phyloP scores from a whole-genome alignment of 2,797 vertebrate genomes.

The Acridotheres tristis region DNA sequence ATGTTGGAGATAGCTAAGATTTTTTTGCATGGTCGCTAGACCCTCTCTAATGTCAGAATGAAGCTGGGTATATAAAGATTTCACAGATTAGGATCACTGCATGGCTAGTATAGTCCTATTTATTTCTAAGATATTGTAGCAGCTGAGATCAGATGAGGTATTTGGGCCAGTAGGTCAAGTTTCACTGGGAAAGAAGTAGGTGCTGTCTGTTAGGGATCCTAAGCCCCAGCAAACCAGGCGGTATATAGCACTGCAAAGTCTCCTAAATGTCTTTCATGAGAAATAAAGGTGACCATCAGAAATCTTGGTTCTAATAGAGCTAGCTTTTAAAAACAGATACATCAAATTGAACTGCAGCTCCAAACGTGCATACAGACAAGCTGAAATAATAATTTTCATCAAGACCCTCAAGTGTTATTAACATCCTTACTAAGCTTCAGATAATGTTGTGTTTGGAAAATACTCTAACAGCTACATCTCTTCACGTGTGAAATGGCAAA shows the following conservation, averaged over 20 bases:
- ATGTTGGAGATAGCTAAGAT: slow-evolving; percentile 17
- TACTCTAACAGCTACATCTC: neutral
- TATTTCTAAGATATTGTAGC: slow-evolving; percentile 29
- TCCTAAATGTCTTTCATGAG: neutral
- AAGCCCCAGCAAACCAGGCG: neutral
- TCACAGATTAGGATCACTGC: slow-evolving; percentile 57
- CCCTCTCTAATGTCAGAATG: slow-evolving; percentile 46
- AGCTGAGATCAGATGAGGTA: slow-evolving; percentile 43
- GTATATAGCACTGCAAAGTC: neutral
- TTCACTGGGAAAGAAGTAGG: neutral
- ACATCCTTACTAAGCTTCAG: neutral
- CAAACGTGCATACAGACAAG: neutral
- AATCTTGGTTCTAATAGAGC: neutral
- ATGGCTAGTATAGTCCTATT: slow-evolving; percentile 27
- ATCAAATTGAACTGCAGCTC: neutral
- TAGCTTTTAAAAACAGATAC: neutral
- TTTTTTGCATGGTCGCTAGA: slow-evolving; percentile 60
- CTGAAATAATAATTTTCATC: neutral
- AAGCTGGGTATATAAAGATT: slow-evolving; percentile 21
- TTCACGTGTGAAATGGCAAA: neutral
- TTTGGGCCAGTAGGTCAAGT: slow-evolving; percentile 41
- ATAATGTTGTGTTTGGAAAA: neutral
- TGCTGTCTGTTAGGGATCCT: neutral
- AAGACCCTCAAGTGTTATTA: neutral
- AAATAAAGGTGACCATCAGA: neutral